Evolutionary conservation across 2,888 invertebrate genomes (phyloP).

Genomic region (Heteromyza rotundicornis): DNA sequence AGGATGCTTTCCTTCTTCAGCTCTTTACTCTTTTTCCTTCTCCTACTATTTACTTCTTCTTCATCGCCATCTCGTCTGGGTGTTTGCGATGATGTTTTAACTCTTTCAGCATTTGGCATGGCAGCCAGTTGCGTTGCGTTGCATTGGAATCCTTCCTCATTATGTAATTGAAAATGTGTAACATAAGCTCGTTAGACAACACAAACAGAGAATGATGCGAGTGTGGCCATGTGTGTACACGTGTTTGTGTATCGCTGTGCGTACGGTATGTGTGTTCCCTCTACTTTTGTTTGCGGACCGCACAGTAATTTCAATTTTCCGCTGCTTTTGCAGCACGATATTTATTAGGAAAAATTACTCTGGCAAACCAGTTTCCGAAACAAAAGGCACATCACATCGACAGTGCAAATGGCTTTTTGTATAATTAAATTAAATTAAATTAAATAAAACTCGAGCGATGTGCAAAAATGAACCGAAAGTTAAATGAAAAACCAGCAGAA

Average conservation of each 20-base stretch:
- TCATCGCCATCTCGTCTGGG: neutral
- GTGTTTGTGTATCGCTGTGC: too few relatives aligned
- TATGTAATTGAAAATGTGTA: constrained; percentile 23
- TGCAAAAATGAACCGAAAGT: too few relatives aligned
- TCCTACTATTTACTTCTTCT: neutral
- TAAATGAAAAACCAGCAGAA: too few relatives aligned
- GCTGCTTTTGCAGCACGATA: neutral
- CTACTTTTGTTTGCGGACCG: too few relatives aligned
- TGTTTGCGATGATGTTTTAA: constrained; percentile 11
- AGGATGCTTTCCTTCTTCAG: neutral
- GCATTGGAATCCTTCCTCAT: constrained; percentile 14
- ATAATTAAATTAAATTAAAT: too few relatives aligned
- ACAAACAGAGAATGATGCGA: neutral
- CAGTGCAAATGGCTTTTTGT: too few relatives aligned
- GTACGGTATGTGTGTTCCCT: neutral
- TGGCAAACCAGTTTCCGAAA: too few relatives aligned
- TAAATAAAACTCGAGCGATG: too few relatives aligned
- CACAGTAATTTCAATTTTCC: constrained; percentile 8
- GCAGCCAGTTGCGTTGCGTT: neutral
- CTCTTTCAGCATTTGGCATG: constrained; percentile 16
- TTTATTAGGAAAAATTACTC: neutral
- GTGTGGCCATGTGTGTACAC: too few relatives aligned
- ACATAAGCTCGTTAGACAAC: constrained; percentile 15
- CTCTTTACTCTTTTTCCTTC: neutral
- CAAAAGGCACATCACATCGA: too few relatives aligned